Evolutionary conservation across 2,797 vertebrate species (phyloP).

Genomic region (Carapus acus): DNA sequence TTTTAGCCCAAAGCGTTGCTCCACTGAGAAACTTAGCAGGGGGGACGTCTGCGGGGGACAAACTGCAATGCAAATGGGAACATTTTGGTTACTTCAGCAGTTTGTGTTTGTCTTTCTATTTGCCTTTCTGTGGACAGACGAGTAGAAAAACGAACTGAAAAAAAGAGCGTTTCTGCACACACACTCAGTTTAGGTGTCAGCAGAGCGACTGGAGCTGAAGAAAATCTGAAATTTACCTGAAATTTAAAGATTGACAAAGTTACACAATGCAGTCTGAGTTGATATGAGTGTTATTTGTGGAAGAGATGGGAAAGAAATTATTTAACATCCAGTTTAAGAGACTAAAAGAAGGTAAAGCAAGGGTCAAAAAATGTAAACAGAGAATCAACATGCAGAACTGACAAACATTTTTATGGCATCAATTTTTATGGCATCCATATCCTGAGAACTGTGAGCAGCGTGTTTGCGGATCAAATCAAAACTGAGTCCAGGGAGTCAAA

Average conservation of each 20-base stretch:
- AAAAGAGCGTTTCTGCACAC: too few relatives aligned
- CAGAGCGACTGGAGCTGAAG: too few relatives aligned
- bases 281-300: too few relatives aligned
- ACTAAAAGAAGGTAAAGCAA: too few relatives aligned
- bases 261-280: too few relatives aligned
- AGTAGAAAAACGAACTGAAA: background rate
- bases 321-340: background rate
- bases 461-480: background rate
- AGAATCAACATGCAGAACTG: background rate
- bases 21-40: conserved; percentile 34
- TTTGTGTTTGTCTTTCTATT: background rate
- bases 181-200: too few relatives aligned
- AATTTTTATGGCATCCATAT: background rate
- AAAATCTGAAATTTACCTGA: too few relatives aligned
- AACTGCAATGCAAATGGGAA: conserved; percentile 50
- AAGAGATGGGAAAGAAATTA: conserved; percentile 3
- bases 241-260: too few relatives aligned
- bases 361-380: background rate
- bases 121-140: background rate
- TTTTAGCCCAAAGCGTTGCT: conserved; percentile 39
- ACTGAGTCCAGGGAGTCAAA: too few relatives aligned
- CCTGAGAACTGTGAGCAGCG: too few relatives aligned
- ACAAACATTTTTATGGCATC: background rate
- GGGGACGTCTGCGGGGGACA: conserved; percentile 13
- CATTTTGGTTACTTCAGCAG: background rate